phyloP scores from a whole-genome alignment of 2,888 invertebrate species.

The Aspidiotus destructor region DNA sequence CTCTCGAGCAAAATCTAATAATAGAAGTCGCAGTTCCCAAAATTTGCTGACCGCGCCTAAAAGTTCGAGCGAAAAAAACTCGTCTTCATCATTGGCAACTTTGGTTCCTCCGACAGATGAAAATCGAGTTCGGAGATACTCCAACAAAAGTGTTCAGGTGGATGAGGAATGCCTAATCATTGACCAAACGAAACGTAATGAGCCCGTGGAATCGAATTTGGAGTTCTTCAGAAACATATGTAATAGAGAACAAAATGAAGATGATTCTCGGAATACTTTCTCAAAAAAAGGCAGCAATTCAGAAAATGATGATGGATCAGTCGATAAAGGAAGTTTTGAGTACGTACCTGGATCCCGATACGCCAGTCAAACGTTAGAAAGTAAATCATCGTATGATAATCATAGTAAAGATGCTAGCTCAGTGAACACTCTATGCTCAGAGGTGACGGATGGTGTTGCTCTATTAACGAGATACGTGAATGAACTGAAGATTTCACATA shows the following conservation, averaged over 20 bases:
- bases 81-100: conserved; percentile 18
- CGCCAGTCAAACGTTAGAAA: conserved; percentile 43
- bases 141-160: conserved; percentile 19
- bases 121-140: conserved; percentile 4
- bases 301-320: conserved; percentile 38
- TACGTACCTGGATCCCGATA: conserved; percentile 49
- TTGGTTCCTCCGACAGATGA: conserved; percentile 14
- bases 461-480: conserved; percentile 52
- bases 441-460: conserved; percentile 54
- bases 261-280: not conserved
- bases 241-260: not conserved
- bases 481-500: conserved; percentile 49
- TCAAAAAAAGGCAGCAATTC: not conserved
- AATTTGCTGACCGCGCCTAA: not conserved
- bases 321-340: conserved; percentile 38
- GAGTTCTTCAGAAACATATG: not conserved
- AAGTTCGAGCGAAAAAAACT: conserved; percentile 3
- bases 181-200: not conserved
- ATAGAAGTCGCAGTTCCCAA: conserved; percentile 15
- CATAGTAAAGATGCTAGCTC: conserved; percentile 38
- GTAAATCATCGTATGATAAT: conserved; percentile 33
- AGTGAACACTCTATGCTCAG: conserved; percentile 45
- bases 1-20: not conserved
- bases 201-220: not conserved
- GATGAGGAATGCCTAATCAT: not conserved